Evolutionary conservation across 2,888 invertebrate genomes (phyloP).

Genomic region (Rotaria sp.): DNA sequence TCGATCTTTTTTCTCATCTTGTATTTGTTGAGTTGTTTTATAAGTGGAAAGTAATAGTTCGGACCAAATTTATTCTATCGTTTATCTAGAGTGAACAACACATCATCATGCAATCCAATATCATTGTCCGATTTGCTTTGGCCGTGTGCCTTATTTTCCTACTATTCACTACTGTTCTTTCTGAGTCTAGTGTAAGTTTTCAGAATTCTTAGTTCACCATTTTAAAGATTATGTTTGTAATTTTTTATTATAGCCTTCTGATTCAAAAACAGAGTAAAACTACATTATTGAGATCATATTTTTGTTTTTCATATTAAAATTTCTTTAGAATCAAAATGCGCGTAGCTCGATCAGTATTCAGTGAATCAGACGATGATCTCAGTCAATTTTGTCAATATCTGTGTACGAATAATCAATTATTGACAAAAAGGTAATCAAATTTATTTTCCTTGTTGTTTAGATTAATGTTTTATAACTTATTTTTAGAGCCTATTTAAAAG

Average conservation of each 20-base stretch:
- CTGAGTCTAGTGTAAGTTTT: neutral
- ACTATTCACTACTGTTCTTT: neutral
- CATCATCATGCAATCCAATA: neutral
- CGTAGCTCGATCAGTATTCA: neutral
- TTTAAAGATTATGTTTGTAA: no score
- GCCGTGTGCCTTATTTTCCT: neutral
- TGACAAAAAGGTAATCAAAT: neutral
- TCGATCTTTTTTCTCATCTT: neutral
- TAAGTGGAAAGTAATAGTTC: neutral
- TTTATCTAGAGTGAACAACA: neutral
- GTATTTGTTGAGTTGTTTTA: neutral
- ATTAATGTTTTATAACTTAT: no score
- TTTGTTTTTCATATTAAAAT: neutral
- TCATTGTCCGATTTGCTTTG: neutral
- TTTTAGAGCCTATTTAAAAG: neutral
- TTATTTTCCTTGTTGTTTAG: neutral
- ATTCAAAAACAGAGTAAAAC: neutral
- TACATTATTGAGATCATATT: neutral
- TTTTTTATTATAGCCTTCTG: neutral
- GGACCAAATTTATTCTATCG: neutral
- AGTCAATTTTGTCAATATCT: neutral
- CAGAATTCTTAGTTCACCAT: no score
- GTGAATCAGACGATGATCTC: neutral
- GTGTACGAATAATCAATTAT: neutral
- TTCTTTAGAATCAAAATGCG: neutral